Conservation (phyloP, 2,888 invertebrate species). For the Scaptomyza polygonia region DNA sequence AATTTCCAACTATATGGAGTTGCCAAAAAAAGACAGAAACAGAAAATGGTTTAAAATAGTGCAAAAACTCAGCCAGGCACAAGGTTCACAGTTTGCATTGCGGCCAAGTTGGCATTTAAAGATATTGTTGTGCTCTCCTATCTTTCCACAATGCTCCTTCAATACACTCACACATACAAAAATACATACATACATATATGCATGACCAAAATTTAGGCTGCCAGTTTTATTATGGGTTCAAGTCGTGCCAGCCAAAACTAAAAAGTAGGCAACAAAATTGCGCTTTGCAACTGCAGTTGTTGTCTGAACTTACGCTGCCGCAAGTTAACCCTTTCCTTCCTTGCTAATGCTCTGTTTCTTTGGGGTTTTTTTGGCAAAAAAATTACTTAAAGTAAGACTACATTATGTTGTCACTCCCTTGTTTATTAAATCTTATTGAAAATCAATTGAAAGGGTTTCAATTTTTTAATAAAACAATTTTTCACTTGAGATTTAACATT, state of each 20-base stretch:
- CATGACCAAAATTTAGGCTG: slow-evolving; percentile 58
- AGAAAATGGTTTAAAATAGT: slow-evolving; percentile 7
- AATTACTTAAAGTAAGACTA: too few species aligned
- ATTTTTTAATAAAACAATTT: too few species aligned
- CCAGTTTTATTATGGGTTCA: slow-evolving; percentile 53
- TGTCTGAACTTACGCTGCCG: slow-evolving; percentile 18
- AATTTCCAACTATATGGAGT: slow-evolving; percentile 43
- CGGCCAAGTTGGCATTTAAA: slow-evolving; percentile 53
- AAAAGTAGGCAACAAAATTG: slow-evolving; percentile 54
- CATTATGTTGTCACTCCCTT: too few species aligned
- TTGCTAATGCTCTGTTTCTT: slow-evolving; percentile 1
- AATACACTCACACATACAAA: background rate
- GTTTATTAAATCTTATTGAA: too few species aligned
- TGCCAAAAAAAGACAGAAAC: slow-evolving; percentile 50
- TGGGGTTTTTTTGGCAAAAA: background rate
- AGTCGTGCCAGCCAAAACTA: slow-evolving; percentile 41
- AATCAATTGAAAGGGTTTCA: too few species aligned
- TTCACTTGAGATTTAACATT: too few species aligned
- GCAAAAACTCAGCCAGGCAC: slow-evolving; percentile 24
- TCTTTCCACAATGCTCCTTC: slow-evolving; percentile 35
- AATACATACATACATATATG: slow-evolving; percentile 33
- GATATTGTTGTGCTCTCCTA: slow-evolving; percentile 50
- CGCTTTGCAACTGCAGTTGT: slow-evolving; percentile 47
- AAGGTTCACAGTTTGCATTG: slow-evolving; percentile 63
- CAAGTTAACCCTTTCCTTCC: slow-evolving; percentile 4